Base-by-base conservation (phyloP, 2,888 invertebrate species). In the Idaea straminata region DNA sequence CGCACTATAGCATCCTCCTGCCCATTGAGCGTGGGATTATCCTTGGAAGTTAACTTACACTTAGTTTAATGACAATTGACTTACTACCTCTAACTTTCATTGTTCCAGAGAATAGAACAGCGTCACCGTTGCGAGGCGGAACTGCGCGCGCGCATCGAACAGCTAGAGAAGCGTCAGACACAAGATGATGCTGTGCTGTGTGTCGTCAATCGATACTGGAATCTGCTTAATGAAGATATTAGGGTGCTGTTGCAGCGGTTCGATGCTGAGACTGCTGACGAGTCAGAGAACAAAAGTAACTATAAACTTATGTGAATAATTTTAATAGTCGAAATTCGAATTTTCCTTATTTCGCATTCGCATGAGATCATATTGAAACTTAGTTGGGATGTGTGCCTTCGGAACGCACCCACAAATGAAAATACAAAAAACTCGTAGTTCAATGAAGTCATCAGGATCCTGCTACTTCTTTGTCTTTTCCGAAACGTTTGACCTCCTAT, bases 101-200 rank as follows among this genome's bases (percentile, higher is more conserved):
- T 69, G 63, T 78, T 77, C 61, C 83, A 98, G 96, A 95, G 98
- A 80, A 95, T 99, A 78, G 98, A 99, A 83, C 97, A 98, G 86
- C 94, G 99, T 69, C 97, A 98, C 85, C 94, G 97, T 71, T 95
- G 96, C 70, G 98, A 98, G 86, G 95, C 96, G 0, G 98, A 98
- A 81, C 93, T 97, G 66, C 94, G 98, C n/a, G 96, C 97, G 68
- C 93, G 98, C 70, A 98, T 99, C 74, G 98, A 99, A 83, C 98
- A 98, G 84, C 87, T 99, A 67, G 98, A 99, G 82, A 98, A 98
- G 84, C 94, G 98, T 1, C 98, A 99, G 87, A 98, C 97, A 7
- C 98, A 98, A 84, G 99, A 99, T 85, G 99, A 99, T 93, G 98
- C 99, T 38, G 98, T 99, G 38, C 94, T 99, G 5, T 99, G 98